Evolutionary conservation across 1,140 invertebrate species (phyloP), one percentile per base, ranked within the genome.

Genomic region (Neuroterus valhalla): DNA sequence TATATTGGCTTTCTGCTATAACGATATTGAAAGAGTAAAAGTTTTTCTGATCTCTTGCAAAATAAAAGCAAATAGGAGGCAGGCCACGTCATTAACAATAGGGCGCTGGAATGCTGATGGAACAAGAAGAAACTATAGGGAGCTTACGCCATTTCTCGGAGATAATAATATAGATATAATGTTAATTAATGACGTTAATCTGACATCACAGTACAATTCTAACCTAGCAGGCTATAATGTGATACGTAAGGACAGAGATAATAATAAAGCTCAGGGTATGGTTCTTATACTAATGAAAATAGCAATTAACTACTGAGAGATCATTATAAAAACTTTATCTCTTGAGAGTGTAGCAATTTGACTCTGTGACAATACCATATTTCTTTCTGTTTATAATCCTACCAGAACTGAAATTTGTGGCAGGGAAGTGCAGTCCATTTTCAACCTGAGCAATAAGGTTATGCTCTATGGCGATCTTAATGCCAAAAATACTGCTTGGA

Each of bases 401-500:
- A n/a, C n/a, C n/a, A 67, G 38, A 26, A 38, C 2, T 26, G 42
- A 31, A 21, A 4, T 26, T 14, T 72, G 17, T 21, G 12, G 48
- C 1, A 68, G 48, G 43, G 72, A 78, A 19, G n/a, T 52, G 44
- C 15, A 68, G 2, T 50, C 45, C n/a, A n/a, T n/a, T n/a, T n/a
- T n/a, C n/a, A n/a, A n/a, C n/a, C n/a, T n/a, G n/a, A n/a, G n/a
- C n/a, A n/a, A n/a, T n/a, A n/a, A n/a, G n/a, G n/a, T n/a, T n/a
- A n/a, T n/a, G n/a, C n/a, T n/a, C n/a, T n/a, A n/a, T n/a, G n/a
- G n/a, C n/a, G n/a, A n/a, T n/a, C n/a, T n/a, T n/a, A n/a, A n/a
- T n/a, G n/a, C n/a, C n/a, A n/a, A n/a, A n/a, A n/a, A n/a, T n/a
- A n/a, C n/a, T n/a, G n/a, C n/a, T n/a, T n/a, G n/a, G n/a, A 52